These are phyloP conservation scores for Potamarius usumacintae DNA, from an alignment of 2,113 vertebrate species.

Conservation along the genomic window DNA sequence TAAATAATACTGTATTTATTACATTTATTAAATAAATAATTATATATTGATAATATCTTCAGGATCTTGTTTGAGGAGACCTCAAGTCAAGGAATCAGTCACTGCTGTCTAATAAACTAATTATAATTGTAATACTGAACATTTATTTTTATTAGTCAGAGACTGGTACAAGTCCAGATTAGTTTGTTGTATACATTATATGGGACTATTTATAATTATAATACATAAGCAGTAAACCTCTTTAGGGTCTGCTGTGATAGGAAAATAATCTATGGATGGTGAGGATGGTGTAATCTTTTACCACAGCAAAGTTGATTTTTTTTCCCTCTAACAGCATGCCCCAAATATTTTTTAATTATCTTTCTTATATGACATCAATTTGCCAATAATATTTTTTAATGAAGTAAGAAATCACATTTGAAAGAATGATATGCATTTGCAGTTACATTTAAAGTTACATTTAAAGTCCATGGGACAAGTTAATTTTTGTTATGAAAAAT, in stretches of 20 bases:
- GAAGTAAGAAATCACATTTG: not conserved
- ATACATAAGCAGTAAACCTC: not conserved
- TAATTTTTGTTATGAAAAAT: not conserved
- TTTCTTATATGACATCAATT: not conserved
- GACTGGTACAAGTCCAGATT: not conserved
- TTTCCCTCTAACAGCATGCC: not conserved
- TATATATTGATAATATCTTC: not conserved
- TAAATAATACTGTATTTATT: not conserved
- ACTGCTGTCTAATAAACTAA: not conserved
- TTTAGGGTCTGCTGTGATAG: not conserved
- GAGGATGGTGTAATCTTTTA: not conserved
- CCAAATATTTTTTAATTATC: not conserved
- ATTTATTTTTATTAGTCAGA: not conserved
- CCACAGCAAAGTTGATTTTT: not conserved
- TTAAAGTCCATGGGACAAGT: not conserved
- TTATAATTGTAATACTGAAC: not conserved
- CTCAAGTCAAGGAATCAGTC: not conserved
- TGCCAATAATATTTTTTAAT: not conserved
- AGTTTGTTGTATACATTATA: not conserved
- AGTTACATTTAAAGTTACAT: not conserved
- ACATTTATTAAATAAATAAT: no score
- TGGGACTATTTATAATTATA: not conserved
- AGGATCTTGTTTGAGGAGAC: not conserved
- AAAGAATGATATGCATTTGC: not conserved
- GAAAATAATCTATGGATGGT: not conserved